A percentile compares a stretch with the other conserved stretches of the same genome.
These are phyloP conservation scores for Amphiduros pacificus DNA, from an alignment of 2,888 invertebrate genomes.

Conservation along the genomic window DNA sequence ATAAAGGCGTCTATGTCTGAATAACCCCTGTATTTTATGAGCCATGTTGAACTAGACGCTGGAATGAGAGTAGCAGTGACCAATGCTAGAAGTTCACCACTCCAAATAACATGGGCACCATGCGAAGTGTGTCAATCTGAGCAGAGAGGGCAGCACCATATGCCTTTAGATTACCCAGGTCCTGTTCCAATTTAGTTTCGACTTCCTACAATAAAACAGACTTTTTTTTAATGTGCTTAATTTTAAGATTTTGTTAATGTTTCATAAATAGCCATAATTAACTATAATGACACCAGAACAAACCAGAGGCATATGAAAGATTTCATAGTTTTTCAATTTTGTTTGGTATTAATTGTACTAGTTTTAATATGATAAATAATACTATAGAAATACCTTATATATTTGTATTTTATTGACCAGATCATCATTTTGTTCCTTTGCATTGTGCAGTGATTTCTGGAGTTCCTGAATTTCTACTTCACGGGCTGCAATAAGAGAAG, in stretches of 20 bases:
- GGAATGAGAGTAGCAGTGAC: too few species aligned
- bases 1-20: too few species aligned
- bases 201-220: conserved; percentile 37
- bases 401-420: conserved; percentile 1
- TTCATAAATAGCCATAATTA: too few species aligned
- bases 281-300: too few species aligned
- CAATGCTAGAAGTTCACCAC: conserved; percentile 50
- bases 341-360: too few species aligned
- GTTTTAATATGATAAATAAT: too few species aligned
- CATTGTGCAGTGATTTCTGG: conserved; percentile 32
- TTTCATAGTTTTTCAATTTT: too few species aligned
- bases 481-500: conserved; percentile 37
- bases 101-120: conserved; percentile 56
- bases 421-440: conserved; percentile 35
- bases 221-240: not conserved
- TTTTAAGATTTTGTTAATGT: not conserved
- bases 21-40: too few species aligned
- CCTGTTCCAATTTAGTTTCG: conserved; percentile 43
- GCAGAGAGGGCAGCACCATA: conserved; percentile 40
- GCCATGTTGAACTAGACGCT: too few species aligned
- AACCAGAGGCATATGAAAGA: too few species aligned
- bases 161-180: conserved; percentile 38
- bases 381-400: too few species aligned
- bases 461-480: conserved; percentile 44
- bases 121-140: conserved; percentile 50